Evolutionary conservation across 2,113 vertebrate species (phyloP).

Genomic region (Cercocebus atys): DNA sequence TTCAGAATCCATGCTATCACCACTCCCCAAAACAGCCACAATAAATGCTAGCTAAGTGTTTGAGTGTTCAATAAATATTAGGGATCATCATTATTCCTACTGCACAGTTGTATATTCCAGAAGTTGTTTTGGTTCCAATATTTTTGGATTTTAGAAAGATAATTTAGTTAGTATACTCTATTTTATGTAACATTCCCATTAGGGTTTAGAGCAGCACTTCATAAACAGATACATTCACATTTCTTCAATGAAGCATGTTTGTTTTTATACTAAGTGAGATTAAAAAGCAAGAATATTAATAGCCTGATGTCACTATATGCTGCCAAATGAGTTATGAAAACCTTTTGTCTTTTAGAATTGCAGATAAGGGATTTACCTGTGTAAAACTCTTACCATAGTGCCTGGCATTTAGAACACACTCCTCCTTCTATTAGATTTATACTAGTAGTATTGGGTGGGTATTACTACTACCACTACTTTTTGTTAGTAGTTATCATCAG

Average conservation of each 20-base stretch:
- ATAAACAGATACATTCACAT: background rate
- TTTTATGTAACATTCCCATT: background rate
- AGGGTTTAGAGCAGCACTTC: background rate
- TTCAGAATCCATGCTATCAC: background rate
- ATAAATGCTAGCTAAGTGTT: background rate
- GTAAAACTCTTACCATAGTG: background rate
- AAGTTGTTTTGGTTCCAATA: background rate
- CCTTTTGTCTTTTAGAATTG: background rate
- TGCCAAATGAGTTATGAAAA: background rate
- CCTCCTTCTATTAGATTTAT: no score
- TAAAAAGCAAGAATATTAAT: background rate
- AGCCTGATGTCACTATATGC: background rate
- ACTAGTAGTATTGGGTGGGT: background rate
- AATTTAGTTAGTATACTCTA: background rate
- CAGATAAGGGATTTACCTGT: background rate
- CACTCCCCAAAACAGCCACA: background rate
- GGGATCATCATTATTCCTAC: background rate
- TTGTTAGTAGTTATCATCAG: background rate
- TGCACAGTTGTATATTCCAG: background rate
- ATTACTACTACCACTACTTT: background rate
- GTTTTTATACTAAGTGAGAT: background rate
- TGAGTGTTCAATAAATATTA: background rate
- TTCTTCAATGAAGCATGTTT: background rate
- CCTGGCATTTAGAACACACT: background rate
- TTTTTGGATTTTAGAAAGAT: background rate